Evolutionary conservation across 1,140 invertebrate species (phyloP).

Genomic region (Drosophila sulfurigaster): DNA sequence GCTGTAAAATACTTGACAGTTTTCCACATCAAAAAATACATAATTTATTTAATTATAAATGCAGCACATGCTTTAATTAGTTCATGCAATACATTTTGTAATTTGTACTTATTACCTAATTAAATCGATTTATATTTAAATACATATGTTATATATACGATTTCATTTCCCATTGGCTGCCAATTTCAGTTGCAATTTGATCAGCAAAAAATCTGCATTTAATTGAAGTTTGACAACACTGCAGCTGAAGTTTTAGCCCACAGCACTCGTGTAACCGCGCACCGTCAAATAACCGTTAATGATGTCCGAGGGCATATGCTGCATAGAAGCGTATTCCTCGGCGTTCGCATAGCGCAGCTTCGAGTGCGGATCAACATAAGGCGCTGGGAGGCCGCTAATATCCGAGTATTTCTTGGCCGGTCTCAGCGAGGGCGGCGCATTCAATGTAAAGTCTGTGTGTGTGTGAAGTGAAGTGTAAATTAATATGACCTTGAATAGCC

Average conservation of each 20-base stretch:
- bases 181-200: too few species aligned
- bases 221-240: too few species aligned
- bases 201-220: too few species aligned
- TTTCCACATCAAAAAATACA: too few species aligned
- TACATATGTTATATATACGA: too few species aligned
- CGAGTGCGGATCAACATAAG: constrained; percentile 95
- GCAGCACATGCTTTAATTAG: too few species aligned
- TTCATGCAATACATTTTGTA: too few species aligned
- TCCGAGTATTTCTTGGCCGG: constrained; percentile 97
- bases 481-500: neutral
- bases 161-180: too few species aligned
- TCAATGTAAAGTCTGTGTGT: constrained; percentile 90
- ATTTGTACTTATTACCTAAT: too few species aligned
- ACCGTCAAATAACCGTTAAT: constrained; percentile 94
- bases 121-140: too few species aligned
- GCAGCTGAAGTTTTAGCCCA: constrained; percentile 85
- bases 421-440: constrained; percentile 95
- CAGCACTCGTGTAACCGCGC: constrained; percentile 93
- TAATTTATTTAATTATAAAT: too few species aligned
- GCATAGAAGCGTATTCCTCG: constrained; percentile 94
- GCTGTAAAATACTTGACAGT: too few species aligned
- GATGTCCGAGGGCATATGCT: constrained; percentile 95
- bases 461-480: constrained; percentile 64
- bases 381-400: constrained; percentile 93
- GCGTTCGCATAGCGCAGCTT: constrained; percentile 93